Conservation (phyloP, 2,888 invertebrate species). For the Himalopsyche tibetana region DNA sequence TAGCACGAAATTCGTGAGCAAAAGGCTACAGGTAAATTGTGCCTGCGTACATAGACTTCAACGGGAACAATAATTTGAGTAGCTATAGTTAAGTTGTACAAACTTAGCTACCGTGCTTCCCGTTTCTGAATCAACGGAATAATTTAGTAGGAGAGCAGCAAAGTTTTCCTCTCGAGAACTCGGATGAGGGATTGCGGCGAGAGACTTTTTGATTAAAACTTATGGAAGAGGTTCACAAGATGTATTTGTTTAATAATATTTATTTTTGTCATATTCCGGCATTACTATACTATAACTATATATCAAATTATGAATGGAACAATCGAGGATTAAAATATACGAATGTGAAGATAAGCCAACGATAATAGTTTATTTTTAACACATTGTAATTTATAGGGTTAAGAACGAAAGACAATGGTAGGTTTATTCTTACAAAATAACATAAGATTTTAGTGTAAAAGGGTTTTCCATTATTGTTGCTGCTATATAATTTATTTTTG, state of each 20-base stretch:
- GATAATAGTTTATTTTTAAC: no score
- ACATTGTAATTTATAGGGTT: no score
- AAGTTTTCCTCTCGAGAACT: conserved; percentile 31
- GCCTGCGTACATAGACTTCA: not conserved
- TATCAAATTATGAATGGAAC: no score
- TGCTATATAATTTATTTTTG: no score
- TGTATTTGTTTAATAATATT: not conserved
- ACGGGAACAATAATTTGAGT: conserved; percentile 39
- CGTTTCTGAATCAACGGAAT: conserved; percentile 39
- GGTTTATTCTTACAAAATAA: no score
- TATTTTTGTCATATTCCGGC: not conserved
- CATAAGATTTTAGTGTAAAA: no score
- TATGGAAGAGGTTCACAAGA: not conserved
- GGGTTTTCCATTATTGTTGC: no score
- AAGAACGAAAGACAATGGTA: no score
- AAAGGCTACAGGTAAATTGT: conserved; percentile 9
- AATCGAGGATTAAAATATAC: no score
- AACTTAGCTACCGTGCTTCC: conserved; percentile 19
- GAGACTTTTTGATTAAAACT: conserved; percentile 40
- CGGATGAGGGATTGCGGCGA: conserved; percentile 24
- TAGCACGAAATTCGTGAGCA: not conserved
- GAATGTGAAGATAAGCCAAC: no score
- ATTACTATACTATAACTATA: no score
- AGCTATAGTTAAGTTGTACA: conserved; percentile 19
- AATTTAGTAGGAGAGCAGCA: conserved; percentile 27